Base-by-base conservation (phyloP, 2,113 vertebrate species). In the Ia io region DNA sequence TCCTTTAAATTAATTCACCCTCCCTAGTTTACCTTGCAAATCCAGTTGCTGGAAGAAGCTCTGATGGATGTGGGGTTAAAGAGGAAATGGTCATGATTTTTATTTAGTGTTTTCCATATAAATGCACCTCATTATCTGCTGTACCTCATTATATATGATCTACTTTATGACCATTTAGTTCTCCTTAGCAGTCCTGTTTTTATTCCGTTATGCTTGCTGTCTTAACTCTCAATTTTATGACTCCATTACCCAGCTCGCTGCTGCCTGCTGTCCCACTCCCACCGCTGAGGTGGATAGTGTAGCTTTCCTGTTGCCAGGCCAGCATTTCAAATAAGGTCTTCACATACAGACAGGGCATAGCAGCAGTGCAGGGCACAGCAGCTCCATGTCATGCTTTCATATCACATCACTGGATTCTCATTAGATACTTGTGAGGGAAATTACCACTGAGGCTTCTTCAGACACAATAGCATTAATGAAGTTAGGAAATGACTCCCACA, bases 401-500 rank as follows among this genome's bases (percentile, higher is more conserved):
- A 97, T 95, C 97, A 95, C 86, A 37, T 95, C 86, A 91, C 92
- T 85, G 95, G 95, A 40, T 88, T 96, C 96, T 98, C 90, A 92
- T 96, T 96, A 96, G 96, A 51, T 76, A 61, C 94, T 97, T 97
- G 77, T 28, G 88, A 95, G 96, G 94, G 94, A 97, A 97, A 97
- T 97, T 96, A 96, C 96, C 95, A 95, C 37, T 16, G 90, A 92
- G 96, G 91, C 90, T 96, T 98, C 97, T 97, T 96, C 86, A 94
- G 95, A 92, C 93, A 97, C 96, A 97, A 93, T 90, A 96, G 84
- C 96, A 91, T 97, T 97, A 97, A 97, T 97, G 97, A 98, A 97
- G 91, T 95, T 97, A 97, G 97, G 96, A 97, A 98, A 97, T 95
- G 96, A 97, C 96, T 97, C 96, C 96, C 96, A 96, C 96, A 97